A percentile compares a stretch with the other conserved stretches of the same genome.
Evolutionary conservation across 1,140 invertebrate genomes (phyloP).

Genomic region (Drosophila santomea): DNA sequence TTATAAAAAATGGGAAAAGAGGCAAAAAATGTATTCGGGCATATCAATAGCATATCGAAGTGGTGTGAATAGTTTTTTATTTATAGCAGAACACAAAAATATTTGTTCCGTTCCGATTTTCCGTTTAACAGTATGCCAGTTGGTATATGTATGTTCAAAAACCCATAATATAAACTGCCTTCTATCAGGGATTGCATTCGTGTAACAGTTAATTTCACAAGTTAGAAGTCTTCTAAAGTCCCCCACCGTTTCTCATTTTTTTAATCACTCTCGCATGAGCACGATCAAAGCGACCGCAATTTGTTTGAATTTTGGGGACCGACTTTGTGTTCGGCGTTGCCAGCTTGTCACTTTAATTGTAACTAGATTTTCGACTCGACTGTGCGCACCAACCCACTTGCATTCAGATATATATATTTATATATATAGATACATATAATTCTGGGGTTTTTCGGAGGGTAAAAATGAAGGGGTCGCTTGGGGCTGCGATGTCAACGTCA

Average conservation of each 20-base stretch:
- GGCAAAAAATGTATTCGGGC: too few species aligned
- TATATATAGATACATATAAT: neutral
- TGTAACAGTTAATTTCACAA: too few species aligned
- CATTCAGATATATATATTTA: neutral
- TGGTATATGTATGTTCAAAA: too few species aligned
- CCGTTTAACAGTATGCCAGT: too few species aligned
- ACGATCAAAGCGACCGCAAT: conserved; percentile 30
- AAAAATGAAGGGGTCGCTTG: conserved; percentile 37
- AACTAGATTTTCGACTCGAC: conserved; percentile 61
- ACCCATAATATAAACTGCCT: too few species aligned
- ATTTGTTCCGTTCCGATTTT: too few species aligned
- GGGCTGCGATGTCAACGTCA: conserved; percentile 69
- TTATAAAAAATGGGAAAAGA: too few species aligned
- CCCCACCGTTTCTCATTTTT: neutral
- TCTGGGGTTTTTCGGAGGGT: neutral
- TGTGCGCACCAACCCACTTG: conserved; percentile 12
- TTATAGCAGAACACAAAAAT: too few species aligned
- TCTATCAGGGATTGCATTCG: too few species aligned
- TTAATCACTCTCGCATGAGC: neutral
- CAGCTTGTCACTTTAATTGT: conserved; percentile 63
- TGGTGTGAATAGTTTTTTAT: too few species aligned
- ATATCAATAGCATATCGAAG: too few species aligned
- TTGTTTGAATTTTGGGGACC: conserved; percentile 24
- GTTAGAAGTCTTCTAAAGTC: neutral
- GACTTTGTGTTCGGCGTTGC: conserved; percentile 21